Evolutionary conservation across 2,797 vertebrate genomes (phyloP).

Genomic region (Pseudocheirus occidentalis): DNA sequence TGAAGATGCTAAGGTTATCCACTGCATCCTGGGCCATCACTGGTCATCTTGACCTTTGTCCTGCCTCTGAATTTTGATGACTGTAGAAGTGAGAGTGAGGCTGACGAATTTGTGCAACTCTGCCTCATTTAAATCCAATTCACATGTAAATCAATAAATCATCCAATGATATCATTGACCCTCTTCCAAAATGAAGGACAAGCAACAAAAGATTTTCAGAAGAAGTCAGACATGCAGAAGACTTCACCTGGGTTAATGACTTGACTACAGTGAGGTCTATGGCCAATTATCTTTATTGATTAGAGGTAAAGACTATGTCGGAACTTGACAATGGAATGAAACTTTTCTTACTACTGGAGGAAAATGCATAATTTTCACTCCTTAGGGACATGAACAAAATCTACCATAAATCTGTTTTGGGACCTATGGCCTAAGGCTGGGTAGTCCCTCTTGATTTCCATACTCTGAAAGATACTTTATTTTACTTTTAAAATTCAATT

Average conservation of each 20-base stretch:
- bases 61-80: no score
- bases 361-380: background rate
- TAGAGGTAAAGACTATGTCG: background rate
- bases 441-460: background rate
- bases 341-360: background rate
- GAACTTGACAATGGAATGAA: background rate
- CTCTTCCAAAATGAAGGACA: no score
- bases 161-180: no score
- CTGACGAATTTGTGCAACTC: no score
- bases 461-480: background rate
- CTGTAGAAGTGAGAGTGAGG: no score
- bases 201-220: background rate
- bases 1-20: background rate
- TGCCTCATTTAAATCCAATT: no score
- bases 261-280: background rate
- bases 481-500: background rate
- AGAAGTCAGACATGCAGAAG: no score
- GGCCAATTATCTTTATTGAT: background rate
- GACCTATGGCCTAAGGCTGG: background rate
- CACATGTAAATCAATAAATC: no score
- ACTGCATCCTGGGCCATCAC: no score
- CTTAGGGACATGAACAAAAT: background rate
- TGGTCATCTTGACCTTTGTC: fast-evolving
- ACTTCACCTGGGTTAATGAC: background rate
- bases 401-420: background rate